phyloP scores from a whole-genome alignment of 2,888 invertebrate species.

The Panorpa germanica region DNA sequence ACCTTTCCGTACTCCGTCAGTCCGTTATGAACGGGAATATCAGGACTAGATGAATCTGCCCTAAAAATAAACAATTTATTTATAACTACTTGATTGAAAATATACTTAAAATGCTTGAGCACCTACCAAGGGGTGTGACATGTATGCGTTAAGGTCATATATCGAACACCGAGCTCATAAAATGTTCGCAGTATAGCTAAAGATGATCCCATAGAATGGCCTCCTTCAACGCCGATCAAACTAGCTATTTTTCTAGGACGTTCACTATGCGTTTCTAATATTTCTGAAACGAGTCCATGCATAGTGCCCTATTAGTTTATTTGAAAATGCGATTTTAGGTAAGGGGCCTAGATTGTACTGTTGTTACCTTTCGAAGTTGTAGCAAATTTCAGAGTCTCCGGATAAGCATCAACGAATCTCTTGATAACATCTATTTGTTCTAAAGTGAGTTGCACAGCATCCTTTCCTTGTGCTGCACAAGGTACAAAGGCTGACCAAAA shows the following conservation, averaged over 20 bases:
- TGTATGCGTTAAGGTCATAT: constrained; percentile 55
- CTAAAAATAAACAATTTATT: no score
- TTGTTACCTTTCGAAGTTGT: constrained; percentile 48
- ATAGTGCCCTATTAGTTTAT: no score
- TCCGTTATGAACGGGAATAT: constrained; percentile 17
- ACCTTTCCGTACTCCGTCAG: constrained; percentile 24
- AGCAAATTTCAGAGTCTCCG: constrained; percentile 39
- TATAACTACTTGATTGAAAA: no score
- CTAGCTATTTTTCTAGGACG: constrained; percentile 79
- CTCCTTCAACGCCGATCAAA: constrained; percentile 54
- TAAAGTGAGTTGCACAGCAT: constrained; percentile 47
- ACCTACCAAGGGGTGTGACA: constrained; percentile 65
- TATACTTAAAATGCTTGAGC: no score
- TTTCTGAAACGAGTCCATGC: no score
- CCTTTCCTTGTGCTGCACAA: constrained; percentile 46
- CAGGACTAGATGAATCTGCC: constrained; percentile 27
- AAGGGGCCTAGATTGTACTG: constrained; percentile 8
- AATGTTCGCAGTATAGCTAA: constrained; percentile 47
- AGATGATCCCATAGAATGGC: constrained; percentile 53
- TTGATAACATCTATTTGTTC: constrained; percentile 59
- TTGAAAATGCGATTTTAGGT: no score
- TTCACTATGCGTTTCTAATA: constrained; percentile 48
- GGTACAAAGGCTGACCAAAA: constrained; percentile 59
- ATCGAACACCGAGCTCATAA: constrained; percentile 53
- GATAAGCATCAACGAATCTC: constrained; percentile 46